phyloP scores from a whole-genome alignment of 2,888 invertebrate genomes.

The Danaus chrysippus region DNA sequence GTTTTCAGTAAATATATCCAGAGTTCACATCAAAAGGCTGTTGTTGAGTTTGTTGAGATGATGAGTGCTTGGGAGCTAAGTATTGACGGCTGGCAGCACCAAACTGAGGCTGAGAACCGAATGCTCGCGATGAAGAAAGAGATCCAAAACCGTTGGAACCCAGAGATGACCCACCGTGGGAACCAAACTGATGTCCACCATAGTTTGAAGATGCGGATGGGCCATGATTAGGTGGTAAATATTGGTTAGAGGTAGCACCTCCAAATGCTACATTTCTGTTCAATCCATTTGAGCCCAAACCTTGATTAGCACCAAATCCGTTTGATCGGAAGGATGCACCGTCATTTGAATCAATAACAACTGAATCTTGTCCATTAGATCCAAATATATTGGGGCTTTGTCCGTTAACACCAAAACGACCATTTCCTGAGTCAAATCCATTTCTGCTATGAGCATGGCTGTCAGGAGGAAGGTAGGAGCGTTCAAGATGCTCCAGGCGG shows the following conservation, averaged over 20 bases:
- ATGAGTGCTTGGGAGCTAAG: constrained; percentile 51
- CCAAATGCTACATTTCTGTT: constrained; percentile 36
- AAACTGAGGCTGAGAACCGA: constrained; percentile 34
- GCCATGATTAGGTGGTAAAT: constrained; percentile 62
- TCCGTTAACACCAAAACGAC: constrained; percentile 22
- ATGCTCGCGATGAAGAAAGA: constrained; percentile 24
- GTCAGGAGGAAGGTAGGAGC: constrained; percentile 64
- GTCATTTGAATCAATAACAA: neutral
- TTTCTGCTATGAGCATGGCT: constrained; percentile 28
- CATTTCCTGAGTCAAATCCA: constrained; percentile 12
- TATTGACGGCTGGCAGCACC: constrained; percentile 59
- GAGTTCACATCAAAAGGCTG: constrained; percentile 57
- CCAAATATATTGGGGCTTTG: constrained; percentile 27
- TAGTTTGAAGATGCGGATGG: constrained; percentile 43
- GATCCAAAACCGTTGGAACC: constrained; percentile 21
- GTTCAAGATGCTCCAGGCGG: constrained; percentile 66
- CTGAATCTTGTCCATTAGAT: constrained; percentile 1
- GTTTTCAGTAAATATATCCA: constrained; percentile 55
- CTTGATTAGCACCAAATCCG: constrained; percentile 28
- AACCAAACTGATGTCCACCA: constrained; percentile 35
- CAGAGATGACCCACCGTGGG: constrained; percentile 18
- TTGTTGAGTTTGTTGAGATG: constrained; percentile 53
- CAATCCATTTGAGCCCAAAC: neutral
- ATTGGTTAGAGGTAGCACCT: constrained; percentile 63
- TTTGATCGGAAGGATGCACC: constrained; percentile 25